Percentiles rank a stretch among this genome's conserved stretches.
These are phyloP conservation scores for Microtus ochrogaster DNA, from an alignment of 2,113 vertebrate genomes.

Conservation along the genomic window DNA sequence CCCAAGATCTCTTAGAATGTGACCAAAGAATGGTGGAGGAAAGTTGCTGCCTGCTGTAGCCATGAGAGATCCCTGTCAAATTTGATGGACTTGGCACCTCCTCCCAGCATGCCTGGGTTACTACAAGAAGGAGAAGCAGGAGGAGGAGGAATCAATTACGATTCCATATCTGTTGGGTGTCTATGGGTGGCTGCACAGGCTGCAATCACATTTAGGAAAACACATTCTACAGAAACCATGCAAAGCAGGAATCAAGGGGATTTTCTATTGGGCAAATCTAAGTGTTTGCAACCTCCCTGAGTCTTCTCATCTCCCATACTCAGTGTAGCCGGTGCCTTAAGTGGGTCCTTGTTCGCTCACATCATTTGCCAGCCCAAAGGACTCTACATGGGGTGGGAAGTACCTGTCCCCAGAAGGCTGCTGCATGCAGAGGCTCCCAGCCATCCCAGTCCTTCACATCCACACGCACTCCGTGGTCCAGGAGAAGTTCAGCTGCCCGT, in stretches of 20 bases:
- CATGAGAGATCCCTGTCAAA: neutral
- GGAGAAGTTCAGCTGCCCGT: slow-evolving; percentile 94
- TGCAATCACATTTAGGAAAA: neutral
- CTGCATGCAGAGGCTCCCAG: slow-evolving; percentile 98
- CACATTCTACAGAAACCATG: neutral
- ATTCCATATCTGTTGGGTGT: neutral
- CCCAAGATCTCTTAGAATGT: neutral
- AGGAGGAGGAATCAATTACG: neutral
- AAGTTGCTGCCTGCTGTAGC: neutral
- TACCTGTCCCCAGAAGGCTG: slow-evolving; percentile 99
- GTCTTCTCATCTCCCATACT: neutral
- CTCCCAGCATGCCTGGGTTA: neutral
- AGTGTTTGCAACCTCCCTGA: neutral
- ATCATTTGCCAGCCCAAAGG: neutral
- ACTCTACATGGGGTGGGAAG: neutral
- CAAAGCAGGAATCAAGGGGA: neutral
- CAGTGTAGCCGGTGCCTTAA: neutral
- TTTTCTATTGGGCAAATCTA: slow-evolving; percentile 6
- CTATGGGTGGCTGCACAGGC: neutral
- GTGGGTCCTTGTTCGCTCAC: neutral
- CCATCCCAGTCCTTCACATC: slow-evolving; percentile 95
- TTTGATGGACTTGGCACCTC: neutral
- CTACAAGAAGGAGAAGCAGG: neutral
- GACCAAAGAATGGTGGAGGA: neutral
- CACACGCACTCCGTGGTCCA: slow-evolving; percentile 94